Base-by-base conservation (phyloP, 2,797 vertebrate genomes). In the Trematomus bernacchii region DNA sequence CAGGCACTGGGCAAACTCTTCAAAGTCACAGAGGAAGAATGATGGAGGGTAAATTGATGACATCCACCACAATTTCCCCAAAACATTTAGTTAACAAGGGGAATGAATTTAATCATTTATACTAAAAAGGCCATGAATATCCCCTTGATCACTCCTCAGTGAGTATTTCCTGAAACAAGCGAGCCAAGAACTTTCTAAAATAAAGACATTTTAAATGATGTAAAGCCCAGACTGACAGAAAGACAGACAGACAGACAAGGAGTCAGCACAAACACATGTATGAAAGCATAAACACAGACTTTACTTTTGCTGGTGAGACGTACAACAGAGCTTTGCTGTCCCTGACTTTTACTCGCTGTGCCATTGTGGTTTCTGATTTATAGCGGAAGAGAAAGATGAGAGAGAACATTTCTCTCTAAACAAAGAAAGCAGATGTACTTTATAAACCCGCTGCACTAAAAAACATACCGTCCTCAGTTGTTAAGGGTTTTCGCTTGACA, bases 391-490 rank as follows among this genome's bases (percentile, higher is more conserved):
- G 79, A 87, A 82, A 87, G 86, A 91, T 88, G 91, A 90, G 89
- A 89, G 86, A 89, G 80, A 92, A 89, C 86, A 88, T 91, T 93
- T 92, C 87, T 85, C 75, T 92, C 85, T 83, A 92, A 93, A 94
- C 92, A 94, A 93, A 91, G 85, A 94, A 90, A 94, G 92, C 94
- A 95, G 93, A 95, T 94, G 94, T 92, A 93, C 89, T 92, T 91
- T 86, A 84, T 89, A 91, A 92, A 89, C 79, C 87, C 79, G 16
- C 65, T 37, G 57, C 85, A 84, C 83, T 78, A 83, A 91, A 92
- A 93, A 92, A 91, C 87, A 91, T 80, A 81, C 89, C 59, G 66
- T 86, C 72, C 90, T 61, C 59, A 71, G 73, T 80, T 85, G 73
- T 92, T 87, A 84, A 85, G 68, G 57, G 43, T 67, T 84, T 80